These are phyloP conservation scores for Cliona cf. orientalis DNA, from an alignment of 37 sponge, comb jelly and placozoan species.

Conservation along the genomic window DNA sequence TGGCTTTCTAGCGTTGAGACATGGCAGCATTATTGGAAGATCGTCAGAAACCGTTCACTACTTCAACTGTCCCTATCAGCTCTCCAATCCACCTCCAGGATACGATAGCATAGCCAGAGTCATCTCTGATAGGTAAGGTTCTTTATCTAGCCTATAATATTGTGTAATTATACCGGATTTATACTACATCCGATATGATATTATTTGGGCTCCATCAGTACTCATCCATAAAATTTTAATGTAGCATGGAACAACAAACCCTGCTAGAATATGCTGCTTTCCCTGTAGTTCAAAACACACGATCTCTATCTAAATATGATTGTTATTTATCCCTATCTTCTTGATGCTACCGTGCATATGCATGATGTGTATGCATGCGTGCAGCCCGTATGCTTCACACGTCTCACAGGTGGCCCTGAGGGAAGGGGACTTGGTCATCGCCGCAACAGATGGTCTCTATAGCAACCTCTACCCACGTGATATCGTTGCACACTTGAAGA, in stretches of 20 bases:
- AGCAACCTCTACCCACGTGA: conserved; percentile 59
- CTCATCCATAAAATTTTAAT: no score
- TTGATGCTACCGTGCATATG: background rate
- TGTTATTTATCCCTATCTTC: background rate
- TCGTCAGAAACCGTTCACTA: conserved; percentile 45
- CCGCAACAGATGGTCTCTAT: conserved; percentile 80
- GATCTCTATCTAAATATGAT: no score
- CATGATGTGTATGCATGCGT: background rate
- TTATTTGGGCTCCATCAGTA: background rate
- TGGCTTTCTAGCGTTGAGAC: conserved; percentile 58
- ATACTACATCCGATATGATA: no score
- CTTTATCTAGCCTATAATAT: background rate
- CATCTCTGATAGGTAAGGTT: conserved; percentile 39
- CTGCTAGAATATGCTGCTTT: background rate
- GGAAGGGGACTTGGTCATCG: conserved; percentile 65
- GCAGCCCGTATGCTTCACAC: no score
- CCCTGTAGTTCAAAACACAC: background rate
- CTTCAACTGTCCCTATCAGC: conserved; percentile 78
- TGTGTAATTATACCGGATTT: background rate
- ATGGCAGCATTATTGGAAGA: conserved; percentile 26
- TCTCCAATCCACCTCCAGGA: conserved; percentile 49
- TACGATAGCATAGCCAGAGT: background rate
- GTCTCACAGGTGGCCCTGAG: background rate
- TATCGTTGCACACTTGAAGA: conserved; percentile 16
- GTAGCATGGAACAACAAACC: no score